Evolutionary conservation across 2,888 invertebrate species (phyloP).

Genomic region (Reticulitermes lucifugus): DNA sequence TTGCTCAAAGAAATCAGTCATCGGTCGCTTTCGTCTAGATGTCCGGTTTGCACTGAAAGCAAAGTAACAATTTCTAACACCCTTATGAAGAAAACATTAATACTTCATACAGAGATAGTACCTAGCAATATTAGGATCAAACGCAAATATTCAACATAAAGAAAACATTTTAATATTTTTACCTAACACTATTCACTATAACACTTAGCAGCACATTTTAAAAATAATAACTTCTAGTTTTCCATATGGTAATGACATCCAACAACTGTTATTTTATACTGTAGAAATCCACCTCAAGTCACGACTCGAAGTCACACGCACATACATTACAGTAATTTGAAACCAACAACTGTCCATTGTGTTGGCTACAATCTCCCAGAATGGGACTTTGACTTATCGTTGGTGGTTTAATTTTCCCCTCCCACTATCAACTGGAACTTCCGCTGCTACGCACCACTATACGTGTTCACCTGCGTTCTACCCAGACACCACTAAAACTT

Average conservation of each 20-base stretch:
- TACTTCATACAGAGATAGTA: too few relatives aligned
- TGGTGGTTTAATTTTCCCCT: constrained; percentile 19
- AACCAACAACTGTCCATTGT: constrained; percentile 9
- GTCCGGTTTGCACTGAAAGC: too few relatives aligned
- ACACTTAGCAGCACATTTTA: too few relatives aligned
- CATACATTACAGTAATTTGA: constrained; percentile 14
- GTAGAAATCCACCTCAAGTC: background rate
- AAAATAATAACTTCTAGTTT: background rate
- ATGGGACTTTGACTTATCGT: constrained; percentile 16
- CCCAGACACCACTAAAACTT: background rate
- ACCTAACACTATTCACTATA: too few relatives aligned
- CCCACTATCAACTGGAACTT: constrained; percentile 14
- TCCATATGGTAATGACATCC: constrained; percentile 5
- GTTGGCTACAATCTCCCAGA: constrained; percentile 23
- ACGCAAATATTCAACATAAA: too few relatives aligned
- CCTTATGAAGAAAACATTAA: too few relatives aligned
- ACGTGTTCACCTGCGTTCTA: constrained; percentile 15
- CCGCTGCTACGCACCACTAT: background rate
- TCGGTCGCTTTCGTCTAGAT: too few relatives aligned
- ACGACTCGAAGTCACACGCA: constrained; percentile 8
- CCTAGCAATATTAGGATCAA: too few relatives aligned
- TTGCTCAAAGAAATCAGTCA: too few relatives aligned
- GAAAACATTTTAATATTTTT: too few relatives aligned
- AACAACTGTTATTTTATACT: background rate
- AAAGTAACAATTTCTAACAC: too few relatives aligned